A percentile compares a stretch with the other conserved stretches of the same genome.
Conservation (phyloP, 2,113 vertebrate species). For the Australoheros scitulus region DNA sequence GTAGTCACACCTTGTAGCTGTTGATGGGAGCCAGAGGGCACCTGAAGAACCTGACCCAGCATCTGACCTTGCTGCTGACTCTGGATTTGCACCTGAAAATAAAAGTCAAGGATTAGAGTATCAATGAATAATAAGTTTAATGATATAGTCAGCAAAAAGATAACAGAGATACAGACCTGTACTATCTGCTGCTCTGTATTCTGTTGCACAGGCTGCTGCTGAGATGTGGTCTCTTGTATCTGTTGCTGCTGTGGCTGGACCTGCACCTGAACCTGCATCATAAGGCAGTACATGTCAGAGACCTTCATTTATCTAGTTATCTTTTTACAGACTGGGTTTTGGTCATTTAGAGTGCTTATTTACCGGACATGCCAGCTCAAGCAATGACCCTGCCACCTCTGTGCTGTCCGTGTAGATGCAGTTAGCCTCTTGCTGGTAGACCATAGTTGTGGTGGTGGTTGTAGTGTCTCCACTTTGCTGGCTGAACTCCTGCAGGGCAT, state of each 20-base stretch:
- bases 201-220: slow-evolving; percentile 84
- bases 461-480: slow-evolving; percentile 85
- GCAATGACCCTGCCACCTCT: slow-evolving; percentile 96
- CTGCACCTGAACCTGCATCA: slow-evolving; percentile 72
- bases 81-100: slow-evolving; percentile 89
- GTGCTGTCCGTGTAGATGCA: slow-evolving; percentile 99
- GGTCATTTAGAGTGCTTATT: slow-evolving; percentile 26
- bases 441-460: slow-evolving; percentile 88
- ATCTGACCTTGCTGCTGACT: slow-evolving; percentile 87
- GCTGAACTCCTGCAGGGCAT: slow-evolving; percentile 94
- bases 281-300: slow-evolving; percentile 15
- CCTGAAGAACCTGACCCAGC: slow-evolving; percentile 87
- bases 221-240: slow-evolving; percentile 73
- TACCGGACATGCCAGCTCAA: slow-evolving; percentile 98
- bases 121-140: background rate
- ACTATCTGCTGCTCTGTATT: slow-evolving; percentile 94
- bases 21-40: slow-evolving; percentile 87
- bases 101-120: background rate
- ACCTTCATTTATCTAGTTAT: background rate
- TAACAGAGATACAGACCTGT: slow-evolving; percentile 74
- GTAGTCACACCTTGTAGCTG: slow-evolving; percentile 92
- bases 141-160: background rate
- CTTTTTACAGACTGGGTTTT: background rate
- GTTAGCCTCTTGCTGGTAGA: slow-evolving; percentile 95
- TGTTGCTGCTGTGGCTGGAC: slow-evolving; percentile 79